A percentile compares a stretch with the other conserved stretches of the same genome.
Conservation (phyloP, 2,113 vertebrate species). For the Lepisosteus osseus region DNA sequence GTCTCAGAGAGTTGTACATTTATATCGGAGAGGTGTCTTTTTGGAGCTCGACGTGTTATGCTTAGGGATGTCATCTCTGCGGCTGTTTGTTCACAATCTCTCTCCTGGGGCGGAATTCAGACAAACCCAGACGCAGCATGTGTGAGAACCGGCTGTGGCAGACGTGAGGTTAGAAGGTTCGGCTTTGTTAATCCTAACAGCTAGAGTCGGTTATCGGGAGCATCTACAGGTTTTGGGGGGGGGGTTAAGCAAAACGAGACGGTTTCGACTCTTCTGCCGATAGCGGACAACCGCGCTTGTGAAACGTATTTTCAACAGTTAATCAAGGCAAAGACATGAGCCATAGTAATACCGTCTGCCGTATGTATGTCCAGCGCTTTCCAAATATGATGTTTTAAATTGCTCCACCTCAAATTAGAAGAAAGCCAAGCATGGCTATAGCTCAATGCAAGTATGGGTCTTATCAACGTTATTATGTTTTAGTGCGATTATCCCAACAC, state of each 20-base stretch:
- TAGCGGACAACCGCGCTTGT: slow-evolving; percentile 24
- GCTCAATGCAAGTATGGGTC: too few species aligned
- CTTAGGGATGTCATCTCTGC: background rate
- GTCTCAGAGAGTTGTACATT: background rate
- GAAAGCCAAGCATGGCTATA: slow-evolving; percentile 45
- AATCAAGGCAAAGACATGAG: slow-evolving; percentile 28
- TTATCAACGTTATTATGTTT: too few species aligned
- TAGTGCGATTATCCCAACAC: too few species aligned
- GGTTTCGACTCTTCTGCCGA: slow-evolving; percentile 23
- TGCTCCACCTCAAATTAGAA: slow-evolving; percentile 53
- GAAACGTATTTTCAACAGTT: slow-evolving; percentile 28
- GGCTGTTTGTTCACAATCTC: background rate
- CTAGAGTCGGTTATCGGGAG: slow-evolving; percentile 15
- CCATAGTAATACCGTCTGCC: slow-evolving; percentile 12
- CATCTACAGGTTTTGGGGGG: slow-evolving; percentile 19
- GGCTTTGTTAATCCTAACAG: slow-evolving; percentile 21
- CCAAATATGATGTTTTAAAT: slow-evolving; percentile 52
- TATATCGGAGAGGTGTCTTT: background rate
- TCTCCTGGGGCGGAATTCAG: background rate
- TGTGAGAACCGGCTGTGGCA: slow-evolving; percentile 19
- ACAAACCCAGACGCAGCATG: background rate
- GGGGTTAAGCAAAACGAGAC: slow-evolving; percentile 52
- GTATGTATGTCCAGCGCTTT: slow-evolving; percentile 12
- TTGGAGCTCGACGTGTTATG: background rate
- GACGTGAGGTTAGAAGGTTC: slow-evolving; percentile 24